Conservation (phyloP, 2,113 vertebrate species). For the Tachysurus vachellii region DNA sequence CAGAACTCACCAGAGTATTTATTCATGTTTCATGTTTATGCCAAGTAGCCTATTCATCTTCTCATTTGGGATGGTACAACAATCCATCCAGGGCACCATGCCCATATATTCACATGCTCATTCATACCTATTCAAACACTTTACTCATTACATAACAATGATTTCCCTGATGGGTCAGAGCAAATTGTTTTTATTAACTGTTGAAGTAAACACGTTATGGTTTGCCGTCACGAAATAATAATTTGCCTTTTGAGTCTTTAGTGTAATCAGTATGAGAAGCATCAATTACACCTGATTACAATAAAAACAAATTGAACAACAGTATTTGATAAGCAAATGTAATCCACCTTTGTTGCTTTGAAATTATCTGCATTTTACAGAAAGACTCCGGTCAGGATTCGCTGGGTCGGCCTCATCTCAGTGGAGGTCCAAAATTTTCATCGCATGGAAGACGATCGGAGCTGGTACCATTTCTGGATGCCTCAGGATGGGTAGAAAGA, state of each 20-base stretch:
- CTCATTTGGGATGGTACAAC: neutral
- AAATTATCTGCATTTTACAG: neutral
- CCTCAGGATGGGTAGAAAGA: too few relatives aligned
- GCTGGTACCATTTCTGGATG: too few relatives aligned
- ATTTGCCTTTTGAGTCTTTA: slow-evolving; percentile 9
- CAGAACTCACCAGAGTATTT: too few relatives aligned
- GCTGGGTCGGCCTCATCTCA: too few relatives aligned
- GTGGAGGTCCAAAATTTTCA: too few relatives aligned
- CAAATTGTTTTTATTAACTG: neutral
- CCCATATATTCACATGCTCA: neutral
- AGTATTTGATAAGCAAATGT: slow-evolving; percentile 24
- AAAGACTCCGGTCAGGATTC: neutral
- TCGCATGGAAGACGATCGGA: too few relatives aligned
- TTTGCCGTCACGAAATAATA: neutral
- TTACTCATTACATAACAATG: neutral
- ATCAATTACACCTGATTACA: slow-evolving; percentile 10
- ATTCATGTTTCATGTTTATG: neutral
- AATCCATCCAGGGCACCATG: neutral
- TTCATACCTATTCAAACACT: neutral
- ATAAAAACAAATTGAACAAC: neutral
- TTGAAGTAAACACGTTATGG: neutral
- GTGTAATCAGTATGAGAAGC: neutral
- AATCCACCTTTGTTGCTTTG: neutral
- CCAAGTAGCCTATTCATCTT: neutral
- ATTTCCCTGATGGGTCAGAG: too few relatives aligned